Percentiles rank a stretch among this genome's conserved stretches.
These are phyloP conservation scores for Eupithecia exiguata DNA, from an alignment of 2,888 invertebrate species.

Conservation along the genomic window DNA sequence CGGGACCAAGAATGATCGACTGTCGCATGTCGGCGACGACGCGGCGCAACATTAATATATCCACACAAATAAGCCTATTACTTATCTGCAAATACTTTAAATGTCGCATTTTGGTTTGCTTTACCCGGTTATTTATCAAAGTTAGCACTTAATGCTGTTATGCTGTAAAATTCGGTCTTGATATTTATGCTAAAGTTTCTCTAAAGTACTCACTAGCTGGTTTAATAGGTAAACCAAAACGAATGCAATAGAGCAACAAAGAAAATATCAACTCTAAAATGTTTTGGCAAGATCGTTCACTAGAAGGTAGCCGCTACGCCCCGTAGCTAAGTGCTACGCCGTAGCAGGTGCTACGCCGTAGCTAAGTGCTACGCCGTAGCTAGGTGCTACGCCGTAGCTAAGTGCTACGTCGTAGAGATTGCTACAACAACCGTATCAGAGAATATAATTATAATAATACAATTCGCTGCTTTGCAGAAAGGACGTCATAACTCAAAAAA, in stretches of 20 bases:
- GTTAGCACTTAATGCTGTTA: not conserved
- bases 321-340: not conserved
- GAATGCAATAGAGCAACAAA: not conserved
- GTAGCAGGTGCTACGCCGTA: not conserved
- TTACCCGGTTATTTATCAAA: not conserved
- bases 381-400: too few relatives aligned
- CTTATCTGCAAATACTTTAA: not conserved
- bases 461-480: too few relatives aligned
- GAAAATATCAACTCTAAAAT: not conserved
- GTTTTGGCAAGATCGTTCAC: not conserved
- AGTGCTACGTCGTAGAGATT: too few relatives aligned
- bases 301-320: not conserved
- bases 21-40: conserved; percentile 9
- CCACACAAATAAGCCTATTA: not conserved
- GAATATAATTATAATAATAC: too few relatives aligned
- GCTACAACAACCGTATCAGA: too few relatives aligned
- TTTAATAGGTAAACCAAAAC: not conserved
- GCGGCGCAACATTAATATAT: not conserved
- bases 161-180: not conserved
- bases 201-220: not conserved
- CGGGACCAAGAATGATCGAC: not conserved
- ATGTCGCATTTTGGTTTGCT: not conserved
- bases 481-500: too few relatives aligned
- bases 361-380: too few relatives aligned
- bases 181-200: not conserved